Conservation (phyloP, 2,113 vertebrate species). For the Nematolebias whitei region DNA sequence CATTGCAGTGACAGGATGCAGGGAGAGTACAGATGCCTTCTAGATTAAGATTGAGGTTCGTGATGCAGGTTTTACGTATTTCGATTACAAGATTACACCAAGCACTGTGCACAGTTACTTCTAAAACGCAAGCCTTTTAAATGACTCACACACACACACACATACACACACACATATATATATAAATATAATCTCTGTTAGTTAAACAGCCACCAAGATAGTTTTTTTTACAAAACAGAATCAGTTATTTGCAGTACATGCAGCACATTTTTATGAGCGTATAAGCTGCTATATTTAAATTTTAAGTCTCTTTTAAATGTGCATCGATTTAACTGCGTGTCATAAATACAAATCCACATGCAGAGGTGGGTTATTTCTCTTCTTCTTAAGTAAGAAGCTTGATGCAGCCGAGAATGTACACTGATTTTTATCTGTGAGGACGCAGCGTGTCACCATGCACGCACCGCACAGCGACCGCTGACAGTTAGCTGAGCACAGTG, state of each 20-base stretch:
- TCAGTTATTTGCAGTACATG: background rate
- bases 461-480: constrained; percentile 4
- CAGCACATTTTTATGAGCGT: constrained; percentile 11
- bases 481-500: constrained; percentile 17
- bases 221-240: constrained; percentile 20
- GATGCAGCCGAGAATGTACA: constrained; percentile 2
- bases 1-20: constrained; percentile 50
- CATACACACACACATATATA: too few relatives aligned
- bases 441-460: constrained; percentile 19
- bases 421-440: constrained; percentile 14
- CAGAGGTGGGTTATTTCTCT: background rate
- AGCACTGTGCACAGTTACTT: background rate
- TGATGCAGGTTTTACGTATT: background rate
- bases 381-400: background rate
- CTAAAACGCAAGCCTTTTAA: background rate
- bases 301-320: background rate
- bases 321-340: background rate
- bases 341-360: background rate
- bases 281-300: background rate
- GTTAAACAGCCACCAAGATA: background rate
- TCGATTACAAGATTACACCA: background rate
- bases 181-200: too few relatives aligned
- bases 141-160: background rate
- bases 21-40: constrained; percentile 22
- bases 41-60: too few relatives aligned